These are phyloP conservation scores for Onychomys leucogaster DNA, from an alignment of 2,797 vertebrate species.

Conservation along the genomic window DNA sequence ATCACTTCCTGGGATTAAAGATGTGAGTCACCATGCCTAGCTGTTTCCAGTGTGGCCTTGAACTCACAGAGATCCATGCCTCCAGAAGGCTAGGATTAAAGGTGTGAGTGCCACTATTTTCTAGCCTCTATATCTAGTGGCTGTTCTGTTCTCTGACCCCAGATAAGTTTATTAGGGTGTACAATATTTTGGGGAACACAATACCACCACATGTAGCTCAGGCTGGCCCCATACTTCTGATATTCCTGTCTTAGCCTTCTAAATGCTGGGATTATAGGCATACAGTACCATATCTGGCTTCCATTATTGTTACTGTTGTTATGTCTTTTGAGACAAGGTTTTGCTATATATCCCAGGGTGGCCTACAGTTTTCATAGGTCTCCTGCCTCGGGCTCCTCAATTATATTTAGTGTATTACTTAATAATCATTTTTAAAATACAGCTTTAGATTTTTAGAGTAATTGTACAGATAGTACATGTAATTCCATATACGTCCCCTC, in stretches of 20 bases:
- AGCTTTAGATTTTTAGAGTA: conserved; percentile 47
- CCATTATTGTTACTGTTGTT: background rate
- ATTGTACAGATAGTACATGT: background rate
- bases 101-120: too few relatives aligned
- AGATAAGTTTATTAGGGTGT: too few relatives aligned
- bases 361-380: background rate
- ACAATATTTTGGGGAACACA: too few relatives aligned
- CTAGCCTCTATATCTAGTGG: too few relatives aligned
- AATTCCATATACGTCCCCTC: background rate
- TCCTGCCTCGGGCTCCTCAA: background rate
- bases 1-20: too few relatives aligned
- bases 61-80: too few relatives aligned
- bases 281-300: background rate
- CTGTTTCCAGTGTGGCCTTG: too few relatives aligned
- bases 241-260: background rate
- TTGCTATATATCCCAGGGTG: background rate
- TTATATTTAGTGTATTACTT: background rate
- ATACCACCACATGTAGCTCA: too few relatives aligned
- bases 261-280: background rate
- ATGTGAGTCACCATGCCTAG: too few relatives aligned
- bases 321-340: background rate
- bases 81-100: too few relatives aligned
- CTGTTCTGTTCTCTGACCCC: too few relatives aligned
- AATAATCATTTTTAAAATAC: background rate
- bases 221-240: background rate